A percentile compares a stretch with the other conserved stretches of the same genome.
Evolutionary conservation across 1,140 invertebrate genomes (phyloP).

Genomic region (Bombyx mandarina): DNA sequence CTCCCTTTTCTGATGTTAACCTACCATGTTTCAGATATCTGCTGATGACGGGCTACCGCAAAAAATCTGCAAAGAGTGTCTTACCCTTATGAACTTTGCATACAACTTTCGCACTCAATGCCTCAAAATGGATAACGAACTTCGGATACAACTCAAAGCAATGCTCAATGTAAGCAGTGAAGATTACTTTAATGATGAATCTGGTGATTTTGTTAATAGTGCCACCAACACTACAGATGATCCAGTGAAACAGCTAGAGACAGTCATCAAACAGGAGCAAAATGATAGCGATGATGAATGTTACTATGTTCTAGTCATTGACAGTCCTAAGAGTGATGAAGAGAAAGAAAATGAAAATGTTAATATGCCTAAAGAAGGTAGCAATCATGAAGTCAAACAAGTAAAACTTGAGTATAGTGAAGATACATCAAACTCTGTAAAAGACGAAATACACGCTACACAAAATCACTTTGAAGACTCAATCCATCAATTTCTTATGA

Average conservation of each 20-base stretch:
- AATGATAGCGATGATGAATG: conserved; percentile 55
- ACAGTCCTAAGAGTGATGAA: conserved; percentile 42
- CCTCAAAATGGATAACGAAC: conserved; percentile 56
- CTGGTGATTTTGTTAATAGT: conserved; percentile 8
- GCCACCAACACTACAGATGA: conserved; percentile 40
- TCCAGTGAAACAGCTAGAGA: conserved; percentile 53
- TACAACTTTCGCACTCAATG: conserved; percentile 63
- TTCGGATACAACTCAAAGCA: conserved; percentile 44
- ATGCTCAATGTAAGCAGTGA: conserved; percentile 17
- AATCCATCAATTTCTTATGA: conserved; percentile 47
- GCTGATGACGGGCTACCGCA: conserved; percentile 57
- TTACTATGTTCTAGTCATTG: conserved; percentile 59
- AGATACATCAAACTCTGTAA: conserved; percentile 9
- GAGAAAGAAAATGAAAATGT: conserved; percentile 15
- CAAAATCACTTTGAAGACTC: conserved; percentile 34
- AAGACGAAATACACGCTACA: conserved; percentile 8
- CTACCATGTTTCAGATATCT: conserved; percentile 40
- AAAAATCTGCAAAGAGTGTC: conserved; percentile 54
- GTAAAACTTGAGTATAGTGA: conserved; percentile 6
- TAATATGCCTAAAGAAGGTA: not conserved
- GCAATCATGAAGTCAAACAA: conserved; percentile 2
- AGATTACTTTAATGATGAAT: conserved; percentile 20
- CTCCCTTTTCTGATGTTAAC: too few relatives aligned
- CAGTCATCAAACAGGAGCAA: conserved; percentile 54
- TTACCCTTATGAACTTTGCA: conserved; percentile 44